Conservation (phyloP, 2,113 vertebrate genomes). For the Aphelocoma coerulescens region DNA sequence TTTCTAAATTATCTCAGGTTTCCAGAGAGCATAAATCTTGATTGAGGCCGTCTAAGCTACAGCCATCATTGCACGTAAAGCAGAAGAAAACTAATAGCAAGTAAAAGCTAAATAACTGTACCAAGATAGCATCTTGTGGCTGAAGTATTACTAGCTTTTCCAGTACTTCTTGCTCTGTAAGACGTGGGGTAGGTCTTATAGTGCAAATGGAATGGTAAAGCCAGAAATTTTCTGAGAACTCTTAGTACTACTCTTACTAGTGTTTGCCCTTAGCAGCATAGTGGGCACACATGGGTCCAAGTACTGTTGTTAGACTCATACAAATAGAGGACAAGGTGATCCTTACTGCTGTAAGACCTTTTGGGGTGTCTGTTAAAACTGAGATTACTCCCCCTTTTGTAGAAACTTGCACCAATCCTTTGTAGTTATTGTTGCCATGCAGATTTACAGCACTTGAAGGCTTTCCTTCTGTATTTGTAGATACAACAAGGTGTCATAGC, state of each 20-base stretch:
- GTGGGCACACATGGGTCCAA: neutral
- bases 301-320: neutral
- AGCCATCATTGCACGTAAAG: neutral
- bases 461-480: neutral
- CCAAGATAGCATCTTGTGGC: neutral
- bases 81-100: neutral
- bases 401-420: neutral
- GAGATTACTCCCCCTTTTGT: neutral
- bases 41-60: neutral
- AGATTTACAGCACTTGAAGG: neutral
- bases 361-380: neutral
- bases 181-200: neutral
- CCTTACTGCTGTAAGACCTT: neutral
- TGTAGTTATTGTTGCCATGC: neutral
- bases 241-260: neutral
- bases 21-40: neutral
- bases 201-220: neutral
- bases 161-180: neutral
- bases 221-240: neutral
- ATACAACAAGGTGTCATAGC: neutral
- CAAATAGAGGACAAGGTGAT: neutral
- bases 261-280: neutral
- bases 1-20: neutral
- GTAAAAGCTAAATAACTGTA: neutral
- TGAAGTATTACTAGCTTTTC: neutral